Percentiles rank a stretch among this genome's conserved stretches.
Conservation (phyloP, 2,888 invertebrate species). For the Thera obeliscata region DNA sequence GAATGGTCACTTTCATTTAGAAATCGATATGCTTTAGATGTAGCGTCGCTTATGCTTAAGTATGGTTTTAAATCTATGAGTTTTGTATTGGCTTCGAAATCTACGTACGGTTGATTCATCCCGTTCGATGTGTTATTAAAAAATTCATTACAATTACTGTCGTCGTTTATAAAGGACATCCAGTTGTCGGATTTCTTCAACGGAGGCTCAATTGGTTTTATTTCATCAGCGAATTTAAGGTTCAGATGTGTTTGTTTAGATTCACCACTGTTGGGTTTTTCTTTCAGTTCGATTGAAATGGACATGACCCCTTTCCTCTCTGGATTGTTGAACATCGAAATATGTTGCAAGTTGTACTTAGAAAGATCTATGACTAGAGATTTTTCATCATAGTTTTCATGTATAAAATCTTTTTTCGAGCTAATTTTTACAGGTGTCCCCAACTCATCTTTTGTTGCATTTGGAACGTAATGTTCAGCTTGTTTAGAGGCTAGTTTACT, state of each 20-base stretch:
- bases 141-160: slow-evolving; percentile 42
- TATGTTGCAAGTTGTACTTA: slow-evolving; percentile 63
- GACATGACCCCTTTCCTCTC: slow-evolving; percentile 53
- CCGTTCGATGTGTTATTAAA: slow-evolving; percentile 33
- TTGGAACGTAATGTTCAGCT: slow-evolving; percentile 19
- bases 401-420: slow-evolving; percentile 46
- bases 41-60: slow-evolving; percentile 56
- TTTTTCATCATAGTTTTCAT: slow-evolving; percentile 53
- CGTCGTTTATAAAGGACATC: slow-evolving; percentile 39
- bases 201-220: slow-evolving; percentile 32
- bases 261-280: slow-evolving; percentile 50
- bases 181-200: slow-evolving; percentile 42
- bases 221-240: slow-evolving; percentile 53
- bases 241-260: slow-evolving; percentile 49
- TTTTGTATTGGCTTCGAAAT: slow-evolving; percentile 36
- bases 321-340: slow-evolving; percentile 59
- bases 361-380: slow-evolving; percentile 64
- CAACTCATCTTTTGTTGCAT: slow-evolving; percentile 46
- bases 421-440: slow-evolving; percentile 45
- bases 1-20: slow-evolving; percentile 52
- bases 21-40: slow-evolving; percentile 54
- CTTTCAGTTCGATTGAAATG: slow-evolving; percentile 61
- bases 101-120: slow-evolving; percentile 25
- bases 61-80: slow-evolving; percentile 53
- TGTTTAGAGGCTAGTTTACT: slow-evolving; percentile 33